phyloP scores from a whole-genome alignment of 2,888 invertebrate species.

The Cyaniris semiargus region DNA sequence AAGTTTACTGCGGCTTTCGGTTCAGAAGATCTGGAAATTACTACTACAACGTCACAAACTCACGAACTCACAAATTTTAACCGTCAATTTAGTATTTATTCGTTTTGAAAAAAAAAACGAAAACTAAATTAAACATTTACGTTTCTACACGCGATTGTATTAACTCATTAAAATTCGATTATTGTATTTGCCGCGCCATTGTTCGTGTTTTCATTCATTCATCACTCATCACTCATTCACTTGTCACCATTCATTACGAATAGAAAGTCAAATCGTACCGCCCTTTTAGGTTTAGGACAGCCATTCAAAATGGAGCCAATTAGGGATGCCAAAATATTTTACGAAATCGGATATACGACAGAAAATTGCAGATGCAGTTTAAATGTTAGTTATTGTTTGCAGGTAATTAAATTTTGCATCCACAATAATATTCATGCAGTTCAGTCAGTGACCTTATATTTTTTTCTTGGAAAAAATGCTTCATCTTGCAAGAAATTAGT shows the following conservation, averaged over 20 bases:
- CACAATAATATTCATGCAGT: no score
- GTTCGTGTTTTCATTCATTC: conserved; percentile 7
- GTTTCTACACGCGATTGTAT: background rate
- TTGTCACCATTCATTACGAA: conserved; percentile 20
- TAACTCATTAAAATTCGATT: conserved; percentile 10
- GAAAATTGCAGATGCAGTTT: background rate
- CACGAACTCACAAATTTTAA: no score
- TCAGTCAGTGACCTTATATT: no score
- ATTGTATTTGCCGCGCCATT: conserved; percentile 13
- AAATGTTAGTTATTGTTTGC: background rate
- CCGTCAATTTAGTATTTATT: no score
- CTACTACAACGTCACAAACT: no score
- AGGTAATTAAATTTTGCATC: background rate
- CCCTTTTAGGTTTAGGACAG: background rate
- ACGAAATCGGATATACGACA: background rate
- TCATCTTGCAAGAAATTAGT: no score
- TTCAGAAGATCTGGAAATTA: no score
- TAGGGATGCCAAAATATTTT: conserved; percentile 6
- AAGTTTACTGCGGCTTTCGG: no score
- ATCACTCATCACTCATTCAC: conserved; percentile 7
- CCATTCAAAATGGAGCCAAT: background rate
- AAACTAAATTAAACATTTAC: background rate
- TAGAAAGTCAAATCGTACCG: conserved; percentile 18
- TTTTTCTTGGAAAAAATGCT: no score
- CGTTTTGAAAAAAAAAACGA: no score